Evolutionary conservation across 2,113 vertebrate species (phyloP).

Genomic region (Tupaia tana): DNA sequence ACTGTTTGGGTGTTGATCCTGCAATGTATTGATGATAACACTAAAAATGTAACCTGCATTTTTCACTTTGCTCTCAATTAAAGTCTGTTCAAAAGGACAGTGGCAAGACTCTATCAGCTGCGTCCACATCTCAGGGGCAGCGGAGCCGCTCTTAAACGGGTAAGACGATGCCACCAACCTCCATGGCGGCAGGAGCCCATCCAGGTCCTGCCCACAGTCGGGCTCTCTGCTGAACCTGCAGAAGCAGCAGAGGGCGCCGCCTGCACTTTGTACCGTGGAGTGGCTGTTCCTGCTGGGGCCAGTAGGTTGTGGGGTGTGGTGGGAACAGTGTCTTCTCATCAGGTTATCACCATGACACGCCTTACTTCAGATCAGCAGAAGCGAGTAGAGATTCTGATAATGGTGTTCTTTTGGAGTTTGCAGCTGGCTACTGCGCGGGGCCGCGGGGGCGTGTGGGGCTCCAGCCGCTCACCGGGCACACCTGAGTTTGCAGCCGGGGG

Average conservation of each 20-base stretch:
- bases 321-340: neutral
- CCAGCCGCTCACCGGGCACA: constrained; percentile 61
- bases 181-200: constrained; percentile 81
- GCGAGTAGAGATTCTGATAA: neutral
- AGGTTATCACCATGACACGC: neutral
- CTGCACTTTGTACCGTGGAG: constrained; percentile 72
- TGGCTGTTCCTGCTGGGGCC: neutral
- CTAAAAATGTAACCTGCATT: constrained; percentile 90
- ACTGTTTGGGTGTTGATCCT: constrained; percentile 87
- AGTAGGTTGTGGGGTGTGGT: neutral
- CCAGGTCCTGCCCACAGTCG: constrained; percentile 83
- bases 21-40: constrained; percentile 84
- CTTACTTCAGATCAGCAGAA: neutral
- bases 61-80: constrained; percentile 90
- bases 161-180: constrained; percentile 75
- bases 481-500: constrained; percentile 50
- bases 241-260: constrained; percentile 66
- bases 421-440: neutral
- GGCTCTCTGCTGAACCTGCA: constrained; percentile 69
- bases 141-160: constrained; percentile 45
- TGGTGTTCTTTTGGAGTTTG: neutral
- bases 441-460: too few species aligned
- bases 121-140: constrained; percentile 81
- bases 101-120: constrained; percentile 82
- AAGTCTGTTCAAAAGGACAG: constrained; percentile 88